These are phyloP conservation scores for Hoplias malabaricus DNA, from an alignment of 2,113 vertebrate genomes.

Conservation along the genomic window DNA sequence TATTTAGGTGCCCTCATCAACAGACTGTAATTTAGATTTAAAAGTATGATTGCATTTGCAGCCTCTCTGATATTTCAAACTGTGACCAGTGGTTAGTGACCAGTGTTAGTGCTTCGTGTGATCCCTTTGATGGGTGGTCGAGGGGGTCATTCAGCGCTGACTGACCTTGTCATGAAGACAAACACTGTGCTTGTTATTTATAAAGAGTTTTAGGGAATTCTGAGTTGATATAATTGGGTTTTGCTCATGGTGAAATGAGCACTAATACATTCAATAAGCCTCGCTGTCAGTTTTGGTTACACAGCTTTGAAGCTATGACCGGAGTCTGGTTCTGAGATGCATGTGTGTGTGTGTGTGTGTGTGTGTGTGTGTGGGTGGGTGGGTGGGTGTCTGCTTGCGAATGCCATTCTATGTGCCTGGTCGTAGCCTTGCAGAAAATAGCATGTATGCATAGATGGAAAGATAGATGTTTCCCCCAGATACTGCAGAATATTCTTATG, in stretches of 20 bases:
- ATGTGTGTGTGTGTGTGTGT: neutral
- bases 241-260: neutral
- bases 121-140: constrained; percentile 12
- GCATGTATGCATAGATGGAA: neutral
- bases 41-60: constrained; percentile 24
- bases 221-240: neutral
- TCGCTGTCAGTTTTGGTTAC: neutral
- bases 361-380: neutral
- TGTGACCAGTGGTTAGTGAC: constrained; percentile 19
- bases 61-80: constrained; percentile 13
- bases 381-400: neutral
- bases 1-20: constrained; percentile 25
- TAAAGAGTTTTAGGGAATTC: neutral
- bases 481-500: neutral
- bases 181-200: neutral
- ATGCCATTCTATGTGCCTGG: neutral
- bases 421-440: neutral
- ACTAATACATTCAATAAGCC: constrained; percentile 9
- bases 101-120: no score
- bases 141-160: neutral
- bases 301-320: neutral
- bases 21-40: constrained; percentile 31
- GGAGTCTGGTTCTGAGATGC: neutral
- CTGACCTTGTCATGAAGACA: neutral
- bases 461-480: neutral